phyloP scores from a whole-genome alignment of 2,888 invertebrate genomes.

The Tenthredo distinguenda region DNA sequence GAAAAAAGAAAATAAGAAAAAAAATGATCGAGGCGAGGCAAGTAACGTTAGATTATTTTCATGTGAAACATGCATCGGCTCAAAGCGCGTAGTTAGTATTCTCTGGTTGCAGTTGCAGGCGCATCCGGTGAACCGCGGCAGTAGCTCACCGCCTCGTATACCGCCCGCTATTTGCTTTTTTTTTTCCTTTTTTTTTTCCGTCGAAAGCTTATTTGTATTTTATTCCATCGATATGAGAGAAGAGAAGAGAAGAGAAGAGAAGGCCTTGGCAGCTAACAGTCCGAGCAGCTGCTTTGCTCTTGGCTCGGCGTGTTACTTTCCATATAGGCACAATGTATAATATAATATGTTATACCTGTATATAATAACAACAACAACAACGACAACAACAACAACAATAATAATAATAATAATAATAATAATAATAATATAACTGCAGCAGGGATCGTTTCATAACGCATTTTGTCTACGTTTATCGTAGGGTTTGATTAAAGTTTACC shows the following conservation, averaged over 20 bases:
- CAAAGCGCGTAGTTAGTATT: constrained; percentile 74
- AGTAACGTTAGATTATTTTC: constrained; percentile 63
- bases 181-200: constrained; percentile 57
- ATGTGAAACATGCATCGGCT: constrained; percentile 67
- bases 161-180: neutral
- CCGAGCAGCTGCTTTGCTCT: constrained; percentile 51
- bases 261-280: constrained; percentile 53
- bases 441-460: neutral
- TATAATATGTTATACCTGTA: too few species aligned
- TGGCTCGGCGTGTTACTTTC: neutral
- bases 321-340: neutral
- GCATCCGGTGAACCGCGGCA: constrained; percentile 73
- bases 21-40: neutral
- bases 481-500: neutral
- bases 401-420: neutral
- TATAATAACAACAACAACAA: too few species aligned
- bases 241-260: constrained; percentile 23
- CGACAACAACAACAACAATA: too few species aligned
- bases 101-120: constrained; percentile 69
- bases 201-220: constrained; percentile 47
- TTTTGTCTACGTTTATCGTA: neutral
- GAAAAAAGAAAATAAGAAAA: constrained; percentile 10
- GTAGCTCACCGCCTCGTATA: constrained; percentile 61
- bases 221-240: constrained; percentile 43
- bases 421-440: too few species aligned